Percentiles rank a stretch among this genome's conserved stretches.
phyloP scores from a whole-genome alignment of 2,113 vertebrate genomes.

The Trachemys scripta region DNA sequence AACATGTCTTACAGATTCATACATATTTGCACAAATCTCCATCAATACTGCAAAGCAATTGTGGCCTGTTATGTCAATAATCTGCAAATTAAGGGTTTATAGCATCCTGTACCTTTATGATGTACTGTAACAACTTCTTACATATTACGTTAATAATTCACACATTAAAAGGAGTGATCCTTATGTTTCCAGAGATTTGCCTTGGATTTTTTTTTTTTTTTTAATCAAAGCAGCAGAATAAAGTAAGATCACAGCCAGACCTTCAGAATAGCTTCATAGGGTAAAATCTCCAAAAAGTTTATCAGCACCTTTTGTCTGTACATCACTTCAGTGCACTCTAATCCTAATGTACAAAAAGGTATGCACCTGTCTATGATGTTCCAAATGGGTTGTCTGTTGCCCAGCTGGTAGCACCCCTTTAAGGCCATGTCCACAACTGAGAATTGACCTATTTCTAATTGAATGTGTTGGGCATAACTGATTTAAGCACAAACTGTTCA shows the following conservation, averaged over 20 bases:
- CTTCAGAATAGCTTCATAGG: not conserved
- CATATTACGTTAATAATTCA: not conserved
- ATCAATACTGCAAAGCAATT: not conserved
- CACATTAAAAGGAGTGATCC: not conserved
- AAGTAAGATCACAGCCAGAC: not conserved
- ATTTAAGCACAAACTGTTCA: not conserved
- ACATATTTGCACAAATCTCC: not conserved
- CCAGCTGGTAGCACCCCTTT: not conserved
- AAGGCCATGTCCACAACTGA: fast-evolving
- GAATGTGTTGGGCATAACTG: not conserved
- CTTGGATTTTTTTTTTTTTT: not conserved
- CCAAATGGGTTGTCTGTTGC: not conserved
- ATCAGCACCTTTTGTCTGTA: not conserved
- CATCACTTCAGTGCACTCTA: not conserved
- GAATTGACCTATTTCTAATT: not conserved
- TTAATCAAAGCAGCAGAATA: not conserved
- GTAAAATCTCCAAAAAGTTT: not conserved
- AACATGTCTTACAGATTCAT: not conserved
- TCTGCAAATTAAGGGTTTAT: not conserved
- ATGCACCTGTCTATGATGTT: not conserved
- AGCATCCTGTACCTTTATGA: fast-evolving
- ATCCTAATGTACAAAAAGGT: not conserved
- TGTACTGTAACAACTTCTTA: not conserved
- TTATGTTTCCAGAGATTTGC: not conserved
- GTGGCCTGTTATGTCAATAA: not conserved